Conservation (phyloP, 2,797 vertebrate genomes). For the Acanthurus leucopareius region DNA sequence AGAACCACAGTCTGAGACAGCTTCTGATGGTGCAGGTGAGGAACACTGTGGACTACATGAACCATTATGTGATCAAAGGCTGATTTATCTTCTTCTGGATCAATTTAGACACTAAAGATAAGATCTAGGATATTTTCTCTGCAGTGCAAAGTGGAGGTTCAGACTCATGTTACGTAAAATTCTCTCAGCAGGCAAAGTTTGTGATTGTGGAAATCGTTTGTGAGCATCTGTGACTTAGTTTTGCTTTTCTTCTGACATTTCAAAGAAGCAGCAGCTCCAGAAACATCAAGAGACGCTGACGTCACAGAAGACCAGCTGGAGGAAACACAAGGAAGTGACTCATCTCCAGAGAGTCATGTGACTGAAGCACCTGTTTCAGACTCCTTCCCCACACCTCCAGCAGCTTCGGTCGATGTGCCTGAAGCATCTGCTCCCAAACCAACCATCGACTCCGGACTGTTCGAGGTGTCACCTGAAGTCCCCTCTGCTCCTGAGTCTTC, state of each 20-base stretch:
- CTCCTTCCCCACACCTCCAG: conserved; percentile 36
- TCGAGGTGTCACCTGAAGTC: conserved; percentile 53
- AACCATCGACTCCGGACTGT: conserved; percentile 61
- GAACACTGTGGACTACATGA: conserved; percentile 2
- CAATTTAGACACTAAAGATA: neutral
- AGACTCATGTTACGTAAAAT: conserved; percentile 15
- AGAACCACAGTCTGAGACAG: conserved; percentile 30
- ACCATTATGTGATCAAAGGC: conserved; percentile 28
- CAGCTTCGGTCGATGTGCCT: conserved; percentile 14
- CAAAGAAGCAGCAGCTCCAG: conserved; percentile 55
- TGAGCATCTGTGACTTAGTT: conserved; percentile 27
- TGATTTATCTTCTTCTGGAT: conserved; percentile 13
- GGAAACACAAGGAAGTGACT: conserved; percentile 38
- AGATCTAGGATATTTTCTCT: neutral
- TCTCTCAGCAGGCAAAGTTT: conserved; percentile 16
- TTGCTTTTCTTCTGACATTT: conserved; percentile 41
- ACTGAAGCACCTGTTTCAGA: conserved; percentile 40
- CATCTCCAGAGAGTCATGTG: conserved; percentile 30
- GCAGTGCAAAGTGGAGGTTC: neutral
- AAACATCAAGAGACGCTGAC: conserved; percentile 67
- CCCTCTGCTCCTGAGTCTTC: conserved; percentile 16
- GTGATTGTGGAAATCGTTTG: conserved; percentile 40
- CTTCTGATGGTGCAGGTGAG: conserved; percentile 47
- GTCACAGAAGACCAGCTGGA: conserved; percentile 10
- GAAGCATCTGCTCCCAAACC: conserved; percentile 25